These are phyloP conservation scores for Hyles vespertilio DNA, from an alignment of 1,140 invertebrate species.

Conservation along the genomic window DNA sequence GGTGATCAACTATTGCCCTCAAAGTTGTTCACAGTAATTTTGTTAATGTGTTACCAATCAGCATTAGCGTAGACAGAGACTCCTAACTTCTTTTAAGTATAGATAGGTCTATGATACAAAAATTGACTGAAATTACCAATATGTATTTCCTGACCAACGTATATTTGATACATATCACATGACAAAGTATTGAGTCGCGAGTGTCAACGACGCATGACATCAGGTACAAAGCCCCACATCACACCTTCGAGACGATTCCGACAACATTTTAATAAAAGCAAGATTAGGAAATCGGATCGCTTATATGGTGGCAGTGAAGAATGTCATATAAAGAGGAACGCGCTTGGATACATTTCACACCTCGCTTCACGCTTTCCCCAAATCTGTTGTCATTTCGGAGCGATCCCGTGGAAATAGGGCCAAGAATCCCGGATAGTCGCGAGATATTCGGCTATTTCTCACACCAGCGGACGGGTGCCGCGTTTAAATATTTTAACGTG, in stretches of 20 bases:
- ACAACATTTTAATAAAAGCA: slow-evolving; percentile 71
- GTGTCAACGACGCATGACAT: too few species aligned
- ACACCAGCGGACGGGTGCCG: slow-evolving; percentile 35
- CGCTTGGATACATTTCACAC: slow-evolving; percentile 70
- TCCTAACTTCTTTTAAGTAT: too few species aligned
- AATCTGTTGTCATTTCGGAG: slow-evolving; percentile 70
- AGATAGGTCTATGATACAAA: too few species aligned
- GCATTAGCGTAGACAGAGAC: too few species aligned
- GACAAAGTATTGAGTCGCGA: too few species aligned
- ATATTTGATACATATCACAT: too few species aligned
- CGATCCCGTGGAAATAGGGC: slow-evolving; percentile 65
- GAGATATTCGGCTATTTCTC: slow-evolving; percentile 68
- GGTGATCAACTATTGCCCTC: too few species aligned
- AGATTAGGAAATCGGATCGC: slow-evolving; percentile 59
- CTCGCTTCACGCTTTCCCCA: slow-evolving; percentile 69
- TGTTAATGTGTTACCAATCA: too few species aligned
- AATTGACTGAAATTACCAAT: too few species aligned
- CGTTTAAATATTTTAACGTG: slow-evolving; percentile 62
- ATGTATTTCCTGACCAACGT: too few species aligned
- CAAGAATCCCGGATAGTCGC: slow-evolving; percentile 62
- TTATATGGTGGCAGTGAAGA: slow-evolving; percentile 60
- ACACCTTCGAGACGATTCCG: slow-evolving; percentile 11
- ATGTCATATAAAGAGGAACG: slow-evolving; percentile 66
- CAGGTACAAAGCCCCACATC: too few species aligned
- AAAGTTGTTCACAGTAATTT: too few species aligned